Conservation (phyloP, 2,888 invertebrate species). For the Noctua janthina region DNA sequence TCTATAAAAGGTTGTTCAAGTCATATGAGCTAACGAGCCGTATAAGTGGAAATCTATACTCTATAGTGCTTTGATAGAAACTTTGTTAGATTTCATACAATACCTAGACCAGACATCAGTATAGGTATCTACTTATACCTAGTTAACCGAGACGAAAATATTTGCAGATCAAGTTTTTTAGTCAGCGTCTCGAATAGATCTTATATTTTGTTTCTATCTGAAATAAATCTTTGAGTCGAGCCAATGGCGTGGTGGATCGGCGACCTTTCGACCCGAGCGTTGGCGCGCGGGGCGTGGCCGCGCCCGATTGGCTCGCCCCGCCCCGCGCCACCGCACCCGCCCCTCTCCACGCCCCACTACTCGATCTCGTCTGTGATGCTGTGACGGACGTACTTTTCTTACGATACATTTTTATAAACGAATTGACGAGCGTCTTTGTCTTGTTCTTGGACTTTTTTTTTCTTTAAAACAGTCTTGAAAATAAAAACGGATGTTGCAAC, state of each 20-base stretch:
- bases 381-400: constrained; percentile 66
- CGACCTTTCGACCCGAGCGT: constrained; percentile 87
- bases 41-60: background rate
- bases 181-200: constrained; percentile 22
- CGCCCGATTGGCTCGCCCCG: constrained; percentile 86
- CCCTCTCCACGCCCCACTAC: constrained; percentile 77
- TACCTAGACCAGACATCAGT: background rate
- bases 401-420: constrained; percentile 48
- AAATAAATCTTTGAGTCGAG: constrained; percentile 72
- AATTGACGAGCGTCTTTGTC: constrained; percentile 32
- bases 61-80: background rate
- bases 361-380: constrained; percentile 72
- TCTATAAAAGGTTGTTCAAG: constrained; percentile 14
- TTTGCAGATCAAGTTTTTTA: constrained; percentile 26
- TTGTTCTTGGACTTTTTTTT: constrained; percentile 33
- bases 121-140: background rate
- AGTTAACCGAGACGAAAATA: constrained; percentile 10
- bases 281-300: constrained; percentile 87
- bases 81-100: constrained; percentile 3
- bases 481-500: constrained; percentile 54
- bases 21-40: constrained; percentile 14
- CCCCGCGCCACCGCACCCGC: constrained; percentile 71
- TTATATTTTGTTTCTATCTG: constrained; percentile 41
- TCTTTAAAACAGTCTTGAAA: background rate
- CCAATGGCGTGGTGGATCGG: constrained; percentile 79